Evolutionary conservation across 2,113 vertebrate species (phyloP), one percentile per base, ranked within the genome.

Genomic region (Mastomys coucha): DNA sequence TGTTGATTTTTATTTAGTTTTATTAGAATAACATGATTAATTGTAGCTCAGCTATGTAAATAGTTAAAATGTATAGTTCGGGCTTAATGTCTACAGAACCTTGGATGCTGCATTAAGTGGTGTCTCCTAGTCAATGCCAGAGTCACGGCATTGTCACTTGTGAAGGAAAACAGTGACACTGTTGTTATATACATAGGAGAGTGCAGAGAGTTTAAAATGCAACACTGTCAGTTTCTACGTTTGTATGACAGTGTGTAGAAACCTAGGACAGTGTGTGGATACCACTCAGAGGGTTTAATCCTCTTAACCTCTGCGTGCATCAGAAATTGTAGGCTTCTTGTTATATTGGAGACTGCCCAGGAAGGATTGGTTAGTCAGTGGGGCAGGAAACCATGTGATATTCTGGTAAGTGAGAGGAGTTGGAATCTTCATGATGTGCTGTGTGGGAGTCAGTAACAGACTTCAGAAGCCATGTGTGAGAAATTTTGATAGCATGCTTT

Each of bases 51-150:
- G 45, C 51, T 80, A 45, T 42, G n/a, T 91, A 90, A 70, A n/a
- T 72, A 84, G 33, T 91, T 90, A 88, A 96, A 88, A 95, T 80
- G 31, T 88, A 33, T 39, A 86, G n/a, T 92, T 93, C 87, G 45
- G 78, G 51, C 56, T 45, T 93, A 39, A 56, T 72, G 77, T 67
- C 75, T 70, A 65, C 63, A 31, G 77, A 96, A 88, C 49, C 85
- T 58, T 8, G 65, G 24, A 4, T 72, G 28, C 69, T 96, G 89
- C 9, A 36, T 88, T 80, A 91, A 60, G 22, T 51, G 42, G 70
- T 45, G n/a, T 60, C 56, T 84, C n/a, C 7, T 63, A 39, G 36
- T 60, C 56, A 60, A 63, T 13, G 24, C 1, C 42, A 49, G 13
- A 42, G 53, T 39, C 56, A 39, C 14, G 22, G 51, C 36, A 39